Evolutionary conservation across 64 coral and sea anemone genomes (phyloP), one percentile per base, ranked within the genome.

Genomic region (Actinia tenebrosa): DNA sequence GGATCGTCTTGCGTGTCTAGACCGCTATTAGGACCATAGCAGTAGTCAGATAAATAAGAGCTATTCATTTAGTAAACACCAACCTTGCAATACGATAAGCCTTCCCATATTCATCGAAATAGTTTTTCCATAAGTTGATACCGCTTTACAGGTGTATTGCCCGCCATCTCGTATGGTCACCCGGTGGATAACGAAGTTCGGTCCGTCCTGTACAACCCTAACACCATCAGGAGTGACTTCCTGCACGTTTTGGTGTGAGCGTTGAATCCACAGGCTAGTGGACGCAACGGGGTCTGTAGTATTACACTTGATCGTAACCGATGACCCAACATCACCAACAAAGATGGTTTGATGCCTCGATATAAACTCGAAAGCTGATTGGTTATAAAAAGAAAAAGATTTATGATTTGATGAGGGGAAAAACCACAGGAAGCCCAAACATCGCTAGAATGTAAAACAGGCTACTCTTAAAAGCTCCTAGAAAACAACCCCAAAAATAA

Each of bases 81-180:
- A 50, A 95, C 94, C 94, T 92, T 47, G 75, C 3, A 87, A 95
- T 53, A 85, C 59, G 61, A 95, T 78, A 11, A 66, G n/a, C 22
- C 63, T 66, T 45, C 77, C 86, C 25, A 87, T 68, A 47, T 47
- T 64, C 80, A 86, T 85, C 84, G 88, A 56, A 42, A 95, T 92
- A 20, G 78, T 83, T 43, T 85, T 85, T 0, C 87, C 83, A 2
- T 84, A 69, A 19, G 43, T 78, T 45, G 83, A 87, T 10, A 53
- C 86, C 15, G 90, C 87, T 20, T 86, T 87, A 58, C 94, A 95
- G 9, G 60, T 87, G 85, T 92, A 95, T 22, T 59, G 22, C 43
- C 94, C 90, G 18, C 86, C 94, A 92, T 95, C 87, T 56, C 71
- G 66, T 19, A 79, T 45, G 60, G 90, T 87, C 69, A 95, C 17